Base-by-base conservation (phyloP, 2,113 vertebrate genomes). In the Lepus europaeus region DNA sequence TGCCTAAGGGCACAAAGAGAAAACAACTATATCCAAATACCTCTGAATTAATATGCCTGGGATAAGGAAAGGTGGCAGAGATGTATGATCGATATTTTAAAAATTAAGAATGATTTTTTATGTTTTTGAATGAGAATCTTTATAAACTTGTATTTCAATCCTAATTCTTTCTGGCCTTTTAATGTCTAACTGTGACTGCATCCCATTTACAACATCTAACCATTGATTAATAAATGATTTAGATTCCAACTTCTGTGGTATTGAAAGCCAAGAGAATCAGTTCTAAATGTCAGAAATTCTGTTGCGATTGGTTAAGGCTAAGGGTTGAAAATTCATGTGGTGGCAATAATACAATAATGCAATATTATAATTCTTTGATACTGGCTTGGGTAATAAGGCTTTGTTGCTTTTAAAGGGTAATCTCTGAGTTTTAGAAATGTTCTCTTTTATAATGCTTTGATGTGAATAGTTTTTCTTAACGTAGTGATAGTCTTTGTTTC, bases 181-280 rank as follows among this genome's bases (percentile, higher is more conserved):
- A 63, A 96, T 97, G 83, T 94, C 49, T 45, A 90, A 33, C 29
- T 51, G 97, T 92, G 74, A 97, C 68, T 96, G n/a, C 92, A 56
- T 95, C 17, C 68, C 51, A 4, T 66, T 89, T 25, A 39, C 59
- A 85, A 61, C 51, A 19, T 83, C n/a, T 95, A 63, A 96, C 0
- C 9, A 64, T 68, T 84, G 86, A 33, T 77, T 81, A 94, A 93
- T 93, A 89, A 95, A 82, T 96, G 89, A 79, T 96, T 96, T 94
- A 86, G 45, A 87, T 79, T 59, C 69, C 51, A 16, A 4, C 97
- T 96, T 98, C 82, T 82, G 23, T 92, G 93, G 91, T 90, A 68
- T 39, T 81, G 77, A 94, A 96, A 96, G 87, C 49, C 5, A 1
- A 45, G 84, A 89, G 90, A 93, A 93, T 95, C 93, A 93, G 70